A percentile compares a stretch with the other conserved stretches of the same genome.
phyloP scores from a whole-genome alignment of 2,113 vertebrate genomes.

The Gallinago undulata region DNA sequence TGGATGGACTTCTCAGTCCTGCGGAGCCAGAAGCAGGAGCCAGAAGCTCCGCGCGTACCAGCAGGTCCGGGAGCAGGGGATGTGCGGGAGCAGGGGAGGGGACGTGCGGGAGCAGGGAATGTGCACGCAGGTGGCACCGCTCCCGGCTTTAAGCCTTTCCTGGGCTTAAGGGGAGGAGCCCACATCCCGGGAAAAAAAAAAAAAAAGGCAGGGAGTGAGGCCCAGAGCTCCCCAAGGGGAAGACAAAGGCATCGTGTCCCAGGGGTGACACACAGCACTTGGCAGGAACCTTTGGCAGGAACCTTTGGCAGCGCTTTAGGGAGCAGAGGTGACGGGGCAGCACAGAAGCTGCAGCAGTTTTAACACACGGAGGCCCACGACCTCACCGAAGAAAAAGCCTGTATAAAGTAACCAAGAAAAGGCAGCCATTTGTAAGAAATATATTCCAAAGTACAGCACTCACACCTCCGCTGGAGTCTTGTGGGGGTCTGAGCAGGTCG shows the following conservation, averaged over 20 bases:
- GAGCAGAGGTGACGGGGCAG: neutral
- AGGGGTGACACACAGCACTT: neutral
- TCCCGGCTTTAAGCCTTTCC: neutral
- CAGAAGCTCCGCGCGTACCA: rapidly evolving
- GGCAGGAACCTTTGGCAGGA: neutral
- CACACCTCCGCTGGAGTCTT: neutral
- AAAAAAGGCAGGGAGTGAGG: neutral
- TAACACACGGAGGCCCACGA: neutral
- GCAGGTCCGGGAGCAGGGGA: rapidly evolving
- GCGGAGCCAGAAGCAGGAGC: neutral
- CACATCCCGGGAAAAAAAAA: neutral
- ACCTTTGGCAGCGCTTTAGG: too few species aligned
- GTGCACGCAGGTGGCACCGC: neutral
- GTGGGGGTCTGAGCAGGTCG: neutral
- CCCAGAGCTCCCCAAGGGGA: neutral
- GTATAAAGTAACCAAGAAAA: neutral
- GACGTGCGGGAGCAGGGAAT: too few species aligned
- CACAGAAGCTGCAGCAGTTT: neutral
- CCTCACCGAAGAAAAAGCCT: neutral
- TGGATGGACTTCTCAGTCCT: neutral
- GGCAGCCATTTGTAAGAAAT: neutral
- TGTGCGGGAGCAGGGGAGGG: rapidly evolving
- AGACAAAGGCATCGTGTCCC: neutral
- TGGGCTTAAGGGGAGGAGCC: neutral
- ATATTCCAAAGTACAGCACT: neutral